Percentiles rank a stretch among this genome's conserved stretches.
Evolutionary conservation across 2,888 invertebrate species (phyloP).

Genomic region (Euproctis similis): DNA sequence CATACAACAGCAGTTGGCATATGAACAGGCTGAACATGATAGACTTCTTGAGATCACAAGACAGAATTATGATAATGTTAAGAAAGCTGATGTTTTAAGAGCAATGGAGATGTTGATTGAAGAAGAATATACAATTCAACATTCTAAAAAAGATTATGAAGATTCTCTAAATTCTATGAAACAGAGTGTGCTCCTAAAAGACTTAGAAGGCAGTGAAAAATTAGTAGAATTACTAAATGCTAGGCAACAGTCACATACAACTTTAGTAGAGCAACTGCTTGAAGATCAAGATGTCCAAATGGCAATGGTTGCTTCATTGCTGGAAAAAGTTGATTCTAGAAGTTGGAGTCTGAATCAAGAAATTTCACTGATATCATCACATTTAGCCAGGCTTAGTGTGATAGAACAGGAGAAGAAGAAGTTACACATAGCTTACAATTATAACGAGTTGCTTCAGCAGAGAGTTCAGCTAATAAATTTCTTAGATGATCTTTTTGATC

Average conservation of each 20-base stretch:
- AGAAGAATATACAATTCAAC: conserved; percentile 76
- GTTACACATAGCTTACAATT: conserved; percentile 79
- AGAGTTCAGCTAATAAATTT: conserved; percentile 80
- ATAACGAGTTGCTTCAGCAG: conserved; percentile 82
- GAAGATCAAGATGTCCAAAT: conserved; percentile 83
- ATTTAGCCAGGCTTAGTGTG: conserved; percentile 81
- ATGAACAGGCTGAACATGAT: conserved; percentile 81
- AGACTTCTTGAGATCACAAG: conserved; percentile 76
- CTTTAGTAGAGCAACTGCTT: conserved; percentile 77
- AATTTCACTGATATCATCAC: conserved; percentile 81
- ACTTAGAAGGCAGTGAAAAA: conserved; percentile 77
- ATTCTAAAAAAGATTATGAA: conserved; percentile 78
- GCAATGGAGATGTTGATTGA: conserved; percentile 82
- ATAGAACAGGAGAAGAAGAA: conserved; percentile 84
- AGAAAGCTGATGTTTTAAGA: conserved; percentile 80
- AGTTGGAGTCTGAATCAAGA: conserved; percentile 86
- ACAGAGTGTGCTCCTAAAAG: conserved; percentile 74
- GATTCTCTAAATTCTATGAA: conserved; percentile 79
- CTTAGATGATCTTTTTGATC: conserved; percentile 80
- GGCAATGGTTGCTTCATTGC: conserved; percentile 80
- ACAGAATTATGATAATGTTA: conserved; percentile 75
- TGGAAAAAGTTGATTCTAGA: conserved; percentile 83
- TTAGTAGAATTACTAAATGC: conserved; percentile 76
- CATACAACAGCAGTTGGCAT: conserved; percentile 78
- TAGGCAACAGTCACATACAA: conserved; percentile 77